Base-by-base conservation (phyloP, 2,888 invertebrate genomes). In the Boloria selene region DNA sequence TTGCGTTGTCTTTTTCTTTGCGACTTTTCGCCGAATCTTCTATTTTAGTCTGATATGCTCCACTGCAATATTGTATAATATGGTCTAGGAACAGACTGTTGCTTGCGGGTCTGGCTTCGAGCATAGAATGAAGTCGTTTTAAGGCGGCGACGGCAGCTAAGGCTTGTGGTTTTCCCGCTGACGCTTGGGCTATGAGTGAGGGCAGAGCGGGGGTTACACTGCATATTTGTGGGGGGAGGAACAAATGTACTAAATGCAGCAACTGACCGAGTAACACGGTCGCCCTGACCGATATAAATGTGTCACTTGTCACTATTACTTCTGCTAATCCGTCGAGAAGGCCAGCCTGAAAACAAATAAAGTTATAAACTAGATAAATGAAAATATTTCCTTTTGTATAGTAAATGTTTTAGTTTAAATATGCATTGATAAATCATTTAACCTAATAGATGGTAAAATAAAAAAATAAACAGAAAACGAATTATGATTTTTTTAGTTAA, bases 211-310 rank as follows among this genome's bases (percentile, higher is more conserved):
- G 96, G 63, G 96, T 95, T 67, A 96, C 93, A 81, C 96, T 95
- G 85, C 96, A 96, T 78, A 97, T 96, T 83, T 97, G 97, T 58
- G 97, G 94, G 62, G 98, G 98, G 81, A 98, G 92, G 76, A 97
- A 94, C 61, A 95, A 93, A 86, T 97, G 97, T 79, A 96, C 96
- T 83, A 98, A 93, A 87, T 98, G 96, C 77, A 98, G 90, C 62
- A 99, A 93, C 88, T 98, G 97, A 67, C 97, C 97, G 74, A 98
- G 92, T 64, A 99, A 91, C 73, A 98, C 96, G 17, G 98, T 98
- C 58, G 98, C 97, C 75, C 98, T 94, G 72, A 98, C 97, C 68
- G 97, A 98, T 76, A 98, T 95, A 82, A 97, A 96, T 17, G 96
- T 96, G 83, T 98, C 98, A 81, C 96, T 96, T 61, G 96, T 95